Evolutionary conservation across 1,140 invertebrate genomes (phyloP).

Genomic region (Eumaeus atala): DNA sequence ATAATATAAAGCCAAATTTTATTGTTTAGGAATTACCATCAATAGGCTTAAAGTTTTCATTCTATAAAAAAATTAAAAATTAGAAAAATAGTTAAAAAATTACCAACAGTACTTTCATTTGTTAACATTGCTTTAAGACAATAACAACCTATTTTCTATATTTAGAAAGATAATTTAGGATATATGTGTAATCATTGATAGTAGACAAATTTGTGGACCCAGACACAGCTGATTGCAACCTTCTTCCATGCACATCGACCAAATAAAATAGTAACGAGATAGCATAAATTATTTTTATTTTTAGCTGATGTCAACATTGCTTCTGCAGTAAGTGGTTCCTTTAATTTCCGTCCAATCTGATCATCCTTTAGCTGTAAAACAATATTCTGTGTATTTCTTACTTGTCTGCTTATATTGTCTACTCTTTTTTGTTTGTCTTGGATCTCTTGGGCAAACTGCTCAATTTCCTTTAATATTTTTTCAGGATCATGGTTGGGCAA

Average conservation of each 20-base stretch:
- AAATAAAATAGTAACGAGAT: conserved; percentile 1
- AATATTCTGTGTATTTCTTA: conserved; percentile 39
- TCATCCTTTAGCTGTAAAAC: conserved; percentile 44
- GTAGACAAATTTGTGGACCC: too few species aligned
- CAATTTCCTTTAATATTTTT: conserved; percentile 37
- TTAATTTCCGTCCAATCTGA: conserved; percentile 31
- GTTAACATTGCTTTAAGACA: too few species aligned
- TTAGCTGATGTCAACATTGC: conserved; percentile 39
- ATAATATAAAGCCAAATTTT: too few species aligned
- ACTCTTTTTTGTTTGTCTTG: conserved; percentile 32
- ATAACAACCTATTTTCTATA: too few species aligned
- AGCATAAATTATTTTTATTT: conserved; percentile 26
- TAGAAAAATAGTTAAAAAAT: too few species aligned
- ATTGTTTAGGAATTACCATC: too few species aligned
- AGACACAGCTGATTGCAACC: conserved; percentile 14
- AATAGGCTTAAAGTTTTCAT: too few species aligned
- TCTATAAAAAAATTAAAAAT: too few species aligned
- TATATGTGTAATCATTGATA: too few species aligned
- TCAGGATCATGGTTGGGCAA: conserved; percentile 30
- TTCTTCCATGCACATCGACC: not conserved
- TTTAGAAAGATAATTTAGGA: too few species aligned
- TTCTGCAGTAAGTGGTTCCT: conserved; percentile 34
- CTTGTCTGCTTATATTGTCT: conserved; percentile 33
- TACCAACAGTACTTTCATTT: too few species aligned
- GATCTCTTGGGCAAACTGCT: conserved; percentile 39